phyloP scores from a whole-genome alignment of 2,888 invertebrate genomes.

The Lochmaea capreae region DNA sequence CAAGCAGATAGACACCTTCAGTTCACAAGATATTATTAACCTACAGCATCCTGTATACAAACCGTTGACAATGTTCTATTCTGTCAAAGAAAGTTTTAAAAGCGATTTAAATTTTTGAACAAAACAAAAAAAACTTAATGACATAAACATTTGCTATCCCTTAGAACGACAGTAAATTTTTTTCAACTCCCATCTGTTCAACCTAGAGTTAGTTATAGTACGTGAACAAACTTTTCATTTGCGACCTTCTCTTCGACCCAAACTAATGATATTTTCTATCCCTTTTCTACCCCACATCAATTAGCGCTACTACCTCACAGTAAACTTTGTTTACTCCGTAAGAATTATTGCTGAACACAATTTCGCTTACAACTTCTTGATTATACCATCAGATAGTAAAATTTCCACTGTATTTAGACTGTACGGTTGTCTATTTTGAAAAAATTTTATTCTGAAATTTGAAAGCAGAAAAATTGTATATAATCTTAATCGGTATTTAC shows the following conservation, averaged over 20 bases:
- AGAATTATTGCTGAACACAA: background rate
- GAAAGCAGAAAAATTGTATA: background rate
- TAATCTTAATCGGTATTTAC: no score
- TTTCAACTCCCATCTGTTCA: background rate
- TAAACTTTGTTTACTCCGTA: background rate
- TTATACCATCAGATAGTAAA: background rate
- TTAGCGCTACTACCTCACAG: background rate
- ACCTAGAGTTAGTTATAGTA: background rate
- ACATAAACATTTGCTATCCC: no score
- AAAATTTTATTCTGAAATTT: no score
- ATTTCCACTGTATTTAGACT: background rate
- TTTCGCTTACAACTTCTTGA: background rate
- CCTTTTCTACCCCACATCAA: constrained; percentile 4
- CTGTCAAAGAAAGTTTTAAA: no score
- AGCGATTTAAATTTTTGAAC: no score
- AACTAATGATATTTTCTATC: constrained; percentile 2
- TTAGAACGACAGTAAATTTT: background rate
- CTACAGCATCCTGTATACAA: no score
- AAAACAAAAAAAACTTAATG: no score
- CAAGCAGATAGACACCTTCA: no score
- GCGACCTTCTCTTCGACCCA: background rate
- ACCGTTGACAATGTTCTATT: no score
- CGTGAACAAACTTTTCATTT: constrained; percentile 1
- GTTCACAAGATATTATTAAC: no score
- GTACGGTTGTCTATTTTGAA: background rate